These are phyloP conservation scores for Enhydra lutris DNA, from an alignment of 2,113 vertebrate species.

Conservation along the genomic window DNA sequence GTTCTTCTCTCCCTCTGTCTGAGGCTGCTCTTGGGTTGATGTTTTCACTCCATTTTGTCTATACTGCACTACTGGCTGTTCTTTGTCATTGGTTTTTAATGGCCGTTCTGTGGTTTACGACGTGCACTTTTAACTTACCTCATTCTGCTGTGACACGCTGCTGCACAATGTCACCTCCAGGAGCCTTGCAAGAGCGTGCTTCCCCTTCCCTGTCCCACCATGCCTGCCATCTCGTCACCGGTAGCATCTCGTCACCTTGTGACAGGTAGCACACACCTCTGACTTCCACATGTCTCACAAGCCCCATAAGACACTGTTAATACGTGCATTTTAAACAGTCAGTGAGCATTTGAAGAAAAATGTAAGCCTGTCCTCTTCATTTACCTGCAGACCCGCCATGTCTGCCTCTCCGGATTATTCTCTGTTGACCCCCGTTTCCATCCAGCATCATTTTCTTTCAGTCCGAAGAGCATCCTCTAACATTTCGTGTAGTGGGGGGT, in stretches of 20 bases:
- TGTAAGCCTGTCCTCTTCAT: accelerated
- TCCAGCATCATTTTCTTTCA: background rate
- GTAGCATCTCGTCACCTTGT: too few species aligned
- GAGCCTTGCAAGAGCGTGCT: background rate
- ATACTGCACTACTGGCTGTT: too few species aligned
- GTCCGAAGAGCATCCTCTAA: background rate
- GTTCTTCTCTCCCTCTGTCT: background rate
- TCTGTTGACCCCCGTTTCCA: background rate
- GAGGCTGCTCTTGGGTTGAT: background rate
- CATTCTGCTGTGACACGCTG: background rate
- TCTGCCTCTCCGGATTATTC: background rate
- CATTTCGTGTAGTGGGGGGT: background rate
- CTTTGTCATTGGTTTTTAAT: background rate
- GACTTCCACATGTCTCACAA: background rate
- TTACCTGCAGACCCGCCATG: background rate
- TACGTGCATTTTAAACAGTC: background rate
- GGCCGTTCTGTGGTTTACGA: background rate
- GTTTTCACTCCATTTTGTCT: background rate
- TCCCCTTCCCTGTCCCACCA: background rate
- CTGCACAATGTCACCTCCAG: accelerated
- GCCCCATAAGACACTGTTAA: background rate
- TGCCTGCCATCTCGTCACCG: background rate
- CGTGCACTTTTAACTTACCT: too few species aligned
- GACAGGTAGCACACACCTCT: too few species aligned
- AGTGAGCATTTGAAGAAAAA: background rate